These are phyloP conservation scores for Drosophila glabriapex DNA, from an alignment of 2,888 invertebrate genomes.

Conservation along the genomic window DNA sequence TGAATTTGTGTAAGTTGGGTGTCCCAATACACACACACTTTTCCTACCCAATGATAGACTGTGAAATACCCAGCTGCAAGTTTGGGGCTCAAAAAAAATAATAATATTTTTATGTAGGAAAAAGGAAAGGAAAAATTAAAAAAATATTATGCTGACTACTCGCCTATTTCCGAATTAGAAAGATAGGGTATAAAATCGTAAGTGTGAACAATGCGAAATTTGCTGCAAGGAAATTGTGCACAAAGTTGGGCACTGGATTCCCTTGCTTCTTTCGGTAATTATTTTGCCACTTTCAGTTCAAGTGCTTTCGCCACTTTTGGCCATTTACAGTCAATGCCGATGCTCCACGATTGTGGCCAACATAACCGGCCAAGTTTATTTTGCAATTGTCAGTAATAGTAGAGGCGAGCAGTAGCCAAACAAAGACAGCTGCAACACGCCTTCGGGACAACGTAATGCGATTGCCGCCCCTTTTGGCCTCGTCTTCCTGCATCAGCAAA, in stretches of 20 bases:
- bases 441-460: slow-evolving; percentile 47
- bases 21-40: slow-evolving; percentile 11
- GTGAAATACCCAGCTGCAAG: slow-evolving; percentile 12
- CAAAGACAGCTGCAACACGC: slow-evolving; percentile 35
- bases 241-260: slow-evolving; percentile 17
- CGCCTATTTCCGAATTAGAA: not conserved
- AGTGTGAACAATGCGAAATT: slow-evolving; percentile 16
- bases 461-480: slow-evolving; percentile 36
- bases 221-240: slow-evolving; percentile 5
- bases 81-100: not conserved
- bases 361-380: slow-evolving; percentile 51
- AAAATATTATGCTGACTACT: not conserved
- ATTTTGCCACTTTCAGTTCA: slow-evolving; percentile 70
- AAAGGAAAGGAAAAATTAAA: not conserved
- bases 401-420: slow-evolving; percentile 15
- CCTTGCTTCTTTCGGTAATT: slow-evolving; percentile 64
- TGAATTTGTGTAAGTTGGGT: slow-evolving; percentile 63
- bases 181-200: slow-evolving; percentile 29
- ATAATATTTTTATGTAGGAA: not conserved
- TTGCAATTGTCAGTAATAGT: slow-evolving; percentile 41
- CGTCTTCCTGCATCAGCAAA: slow-evolving; percentile 36
- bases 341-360: slow-evolving; percentile 15
- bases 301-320: slow-evolving; percentile 56
- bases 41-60: slow-evolving; percentile 6
- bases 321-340: slow-evolving; percentile 18